These are phyloP conservation scores for Astropecten irregularis DNA, from an alignment of 53 echinoderm and acorn worm genomes.

Conservation along the genomic window DNA sequence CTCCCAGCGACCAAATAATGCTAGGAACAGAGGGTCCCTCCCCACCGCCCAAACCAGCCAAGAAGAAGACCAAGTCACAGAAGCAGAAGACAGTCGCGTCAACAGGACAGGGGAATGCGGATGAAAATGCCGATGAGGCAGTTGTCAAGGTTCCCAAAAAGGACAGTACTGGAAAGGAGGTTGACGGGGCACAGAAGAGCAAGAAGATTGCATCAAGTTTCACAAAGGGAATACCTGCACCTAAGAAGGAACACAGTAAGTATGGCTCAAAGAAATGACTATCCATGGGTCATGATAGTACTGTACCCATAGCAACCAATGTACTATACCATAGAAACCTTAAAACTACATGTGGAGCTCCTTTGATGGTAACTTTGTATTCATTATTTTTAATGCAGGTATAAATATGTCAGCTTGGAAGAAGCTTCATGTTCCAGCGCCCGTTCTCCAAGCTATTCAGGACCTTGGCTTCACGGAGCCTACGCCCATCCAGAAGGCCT, in stretches of 20 bases:
- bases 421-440: constrained; percentile 55
- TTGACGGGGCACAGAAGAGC: not conserved
- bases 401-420: constrained; percentile 83
- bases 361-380: no score
- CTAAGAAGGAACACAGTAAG: constrained; percentile 20
- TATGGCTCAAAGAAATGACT: no score
- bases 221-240: constrained; percentile 21
- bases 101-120: not conserved
- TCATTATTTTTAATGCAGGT: constrained; percentile 4
- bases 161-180: not conserved
- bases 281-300: no score
- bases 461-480: constrained; percentile 75
- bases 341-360: no score
- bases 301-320: no score
- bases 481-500: constrained; percentile 79
- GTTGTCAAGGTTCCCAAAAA: not conserved
- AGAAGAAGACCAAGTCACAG: not conserved
- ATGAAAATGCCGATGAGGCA: constrained; percentile 20
- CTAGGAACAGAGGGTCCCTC: not conserved
- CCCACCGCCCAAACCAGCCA: not conserved
- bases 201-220: constrained; percentile 36
- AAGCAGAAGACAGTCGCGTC: not conserved
- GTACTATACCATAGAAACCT: no score
- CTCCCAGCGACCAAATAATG: not conserved
- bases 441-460: constrained; percentile 61